Evolutionary conservation across 2,888 invertebrate genomes (phyloP).

Genomic region (Trisateles emortualis): DNA sequence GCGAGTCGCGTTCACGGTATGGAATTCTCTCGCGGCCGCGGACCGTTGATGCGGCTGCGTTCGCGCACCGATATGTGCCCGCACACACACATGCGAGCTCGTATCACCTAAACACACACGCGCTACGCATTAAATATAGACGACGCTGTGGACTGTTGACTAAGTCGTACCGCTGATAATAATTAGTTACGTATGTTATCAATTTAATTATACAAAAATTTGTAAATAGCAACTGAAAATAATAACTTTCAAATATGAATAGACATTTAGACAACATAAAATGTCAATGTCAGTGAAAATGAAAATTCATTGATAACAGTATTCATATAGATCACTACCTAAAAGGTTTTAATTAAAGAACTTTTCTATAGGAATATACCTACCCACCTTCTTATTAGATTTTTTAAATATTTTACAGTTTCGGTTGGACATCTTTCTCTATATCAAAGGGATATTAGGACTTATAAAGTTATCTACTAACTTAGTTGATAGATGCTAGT

Average conservation of each 20-base stretch:
- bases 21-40: conserved; percentile 75
- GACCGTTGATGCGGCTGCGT: conserved; percentile 75
- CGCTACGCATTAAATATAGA: conserved; percentile 60
- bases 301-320: not conserved
- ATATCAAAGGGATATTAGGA: too few relatives aligned
- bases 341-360: not conserved
- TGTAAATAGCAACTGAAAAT: conserved; percentile 14
- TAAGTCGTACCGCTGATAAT: conserved; percentile 58
- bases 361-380: not conserved
- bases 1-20: conserved; percentile 81
- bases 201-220: conserved; percentile 48
- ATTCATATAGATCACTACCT: too few relatives aligned
- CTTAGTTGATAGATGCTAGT: too few relatives aligned
- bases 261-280: conserved; percentile 10
- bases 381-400: too few relatives aligned
- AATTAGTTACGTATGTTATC: conserved; percentile 53
- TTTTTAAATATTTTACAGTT: too few relatives aligned
- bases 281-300: conserved; percentile 5
- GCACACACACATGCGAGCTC: conserved; percentile 60
- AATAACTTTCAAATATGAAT: conserved; percentile 3
- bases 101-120: conserved; percentile 48
- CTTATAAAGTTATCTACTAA: too few relatives aligned
- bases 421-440: too few relatives aligned
- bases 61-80: conserved; percentile 74
- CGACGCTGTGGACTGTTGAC: conserved; percentile 56